Evolutionary conservation across 2,888 invertebrate genomes (phyloP).

Genomic region (Andrena hattorfiana): DNA sequence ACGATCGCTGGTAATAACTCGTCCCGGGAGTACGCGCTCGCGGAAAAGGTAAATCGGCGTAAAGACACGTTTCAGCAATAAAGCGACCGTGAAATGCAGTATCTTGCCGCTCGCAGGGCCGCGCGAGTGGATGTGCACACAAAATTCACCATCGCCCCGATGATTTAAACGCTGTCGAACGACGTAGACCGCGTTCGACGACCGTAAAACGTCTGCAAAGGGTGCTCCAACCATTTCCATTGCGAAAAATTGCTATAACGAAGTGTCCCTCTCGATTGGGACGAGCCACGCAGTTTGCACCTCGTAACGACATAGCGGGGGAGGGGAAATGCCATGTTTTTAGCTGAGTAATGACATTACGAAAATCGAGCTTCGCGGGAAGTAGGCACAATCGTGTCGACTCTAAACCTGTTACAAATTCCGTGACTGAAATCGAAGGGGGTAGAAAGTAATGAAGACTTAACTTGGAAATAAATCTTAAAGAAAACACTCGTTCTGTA

Average conservation of each 20-base stretch:
- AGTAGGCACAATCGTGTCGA: too few species aligned
- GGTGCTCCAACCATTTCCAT: not conserved
- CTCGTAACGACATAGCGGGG: not conserved
- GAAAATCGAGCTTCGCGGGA: constrained; percentile 20
- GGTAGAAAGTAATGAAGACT: too few species aligned
- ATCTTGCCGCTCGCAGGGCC: constrained; percentile 18
- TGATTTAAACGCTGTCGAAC: constrained; percentile 36
- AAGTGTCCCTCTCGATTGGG: not conserved
- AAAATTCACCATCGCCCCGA: constrained; percentile 5
- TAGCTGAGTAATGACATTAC: not conserved
- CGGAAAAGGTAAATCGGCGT: constrained; percentile 40
- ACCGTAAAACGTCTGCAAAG: constrained; percentile 34
- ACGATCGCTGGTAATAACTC: constrained; percentile 27
- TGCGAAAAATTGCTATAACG: not conserved
- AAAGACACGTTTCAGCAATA: constrained; percentile 58
- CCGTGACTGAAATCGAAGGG: too few species aligned
- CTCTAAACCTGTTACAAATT: too few species aligned
- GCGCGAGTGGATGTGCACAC: not conserved
- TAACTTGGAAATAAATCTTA: too few species aligned
- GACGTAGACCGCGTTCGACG: constrained; percentile 2
- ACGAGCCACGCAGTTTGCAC: not conserved
- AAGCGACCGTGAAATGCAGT: constrained; percentile 52
- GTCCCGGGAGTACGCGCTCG: constrained; percentile 20
- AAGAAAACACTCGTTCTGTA: too few species aligned
- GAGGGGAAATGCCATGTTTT: not conserved